phyloP scores from a whole-genome alignment of 2,797 vertebrate genomes.

The Oryzias sinensis region DNA sequence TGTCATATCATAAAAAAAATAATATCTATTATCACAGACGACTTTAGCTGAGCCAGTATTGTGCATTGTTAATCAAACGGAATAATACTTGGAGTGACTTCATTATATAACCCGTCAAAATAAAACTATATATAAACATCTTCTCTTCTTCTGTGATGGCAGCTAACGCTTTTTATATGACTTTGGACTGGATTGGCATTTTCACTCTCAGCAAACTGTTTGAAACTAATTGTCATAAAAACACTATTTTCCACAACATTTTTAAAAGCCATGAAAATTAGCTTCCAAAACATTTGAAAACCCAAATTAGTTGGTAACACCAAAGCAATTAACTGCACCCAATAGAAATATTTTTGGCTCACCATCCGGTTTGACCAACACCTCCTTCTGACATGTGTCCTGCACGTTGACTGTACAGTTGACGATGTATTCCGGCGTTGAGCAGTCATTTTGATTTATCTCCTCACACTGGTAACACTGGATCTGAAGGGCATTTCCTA shows the following conservation, averaged over 20 bases:
- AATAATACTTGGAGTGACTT: no score
- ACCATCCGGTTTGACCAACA: constrained; percentile 94
- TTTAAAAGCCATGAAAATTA: no score
- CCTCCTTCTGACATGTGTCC: constrained; percentile 98
- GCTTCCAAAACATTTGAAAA: neutral
- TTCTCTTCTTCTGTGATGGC: constrained; percentile 9
- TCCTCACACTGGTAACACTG: constrained; percentile 99
- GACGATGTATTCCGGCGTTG: constrained; percentile 91
- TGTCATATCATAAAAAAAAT: neutral
- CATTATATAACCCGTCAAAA: neutral
- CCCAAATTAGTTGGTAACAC: neutral
- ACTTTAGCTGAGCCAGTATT: no score
- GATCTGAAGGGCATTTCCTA: constrained; percentile 89
- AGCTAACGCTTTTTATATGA: neutral
- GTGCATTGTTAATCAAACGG: neutral
- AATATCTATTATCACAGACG: neutral
- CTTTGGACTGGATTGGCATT: neutral
- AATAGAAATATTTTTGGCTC: constrained; percentile 25
- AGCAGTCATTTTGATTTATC: constrained; percentile 93
- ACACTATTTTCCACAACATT: no score
- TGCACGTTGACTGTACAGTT: constrained; percentile 98
- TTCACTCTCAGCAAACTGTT: neutral
- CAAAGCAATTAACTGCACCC: neutral
- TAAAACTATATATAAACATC: neutral
- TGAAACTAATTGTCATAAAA: no score